Percentiles rank a stretch among this genome's conserved stretches.
Conservation (phyloP, 64 coral and sea anemone genomes). For the Dendrophyllia cribrosa region DNA sequence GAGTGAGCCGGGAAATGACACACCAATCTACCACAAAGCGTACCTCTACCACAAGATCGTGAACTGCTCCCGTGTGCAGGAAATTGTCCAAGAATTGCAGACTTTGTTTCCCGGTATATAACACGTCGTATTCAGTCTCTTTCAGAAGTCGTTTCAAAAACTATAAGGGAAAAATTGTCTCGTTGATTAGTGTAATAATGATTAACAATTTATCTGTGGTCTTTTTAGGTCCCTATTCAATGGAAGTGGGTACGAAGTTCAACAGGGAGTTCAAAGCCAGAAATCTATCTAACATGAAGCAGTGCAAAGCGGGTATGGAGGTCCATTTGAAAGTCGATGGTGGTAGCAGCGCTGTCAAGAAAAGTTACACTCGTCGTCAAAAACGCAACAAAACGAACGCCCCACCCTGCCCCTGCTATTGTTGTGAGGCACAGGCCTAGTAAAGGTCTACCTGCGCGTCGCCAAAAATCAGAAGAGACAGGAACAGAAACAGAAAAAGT, state of each 20-base stretch:
- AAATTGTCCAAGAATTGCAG: neutral
- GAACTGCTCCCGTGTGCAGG: neutral
- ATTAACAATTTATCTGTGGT: neutral
- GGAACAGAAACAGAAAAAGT: too few relatives aligned
- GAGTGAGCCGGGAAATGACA: neutral
- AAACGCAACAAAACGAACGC: too few relatives aligned
- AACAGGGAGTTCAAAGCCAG: neutral
- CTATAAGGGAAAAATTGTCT: neutral
- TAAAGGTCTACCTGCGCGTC: too few relatives aligned
- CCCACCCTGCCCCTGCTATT: too few relatives aligned
- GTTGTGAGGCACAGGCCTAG: too few relatives aligned
- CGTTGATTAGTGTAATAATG: too few relatives aligned
- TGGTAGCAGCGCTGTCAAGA: neutral
- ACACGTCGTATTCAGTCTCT: too few relatives aligned
- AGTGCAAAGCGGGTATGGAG: neutral
- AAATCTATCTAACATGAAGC: neutral
- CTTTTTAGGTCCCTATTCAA: neutral
- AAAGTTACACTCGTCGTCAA: too few relatives aligned
- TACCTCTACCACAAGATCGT: constrained; percentile 31
- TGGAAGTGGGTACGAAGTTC: neutral
- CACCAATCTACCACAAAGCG: neutral
- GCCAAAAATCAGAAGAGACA: too few relatives aligned
- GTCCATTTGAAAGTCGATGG: neutral
- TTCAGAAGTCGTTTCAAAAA: neutral
- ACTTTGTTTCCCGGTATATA: neutral